These are phyloP conservation scores for Macaca mulatta DNA, from an alignment of 2,113 vertebrate genomes.

Conservation along the genomic window DNA sequence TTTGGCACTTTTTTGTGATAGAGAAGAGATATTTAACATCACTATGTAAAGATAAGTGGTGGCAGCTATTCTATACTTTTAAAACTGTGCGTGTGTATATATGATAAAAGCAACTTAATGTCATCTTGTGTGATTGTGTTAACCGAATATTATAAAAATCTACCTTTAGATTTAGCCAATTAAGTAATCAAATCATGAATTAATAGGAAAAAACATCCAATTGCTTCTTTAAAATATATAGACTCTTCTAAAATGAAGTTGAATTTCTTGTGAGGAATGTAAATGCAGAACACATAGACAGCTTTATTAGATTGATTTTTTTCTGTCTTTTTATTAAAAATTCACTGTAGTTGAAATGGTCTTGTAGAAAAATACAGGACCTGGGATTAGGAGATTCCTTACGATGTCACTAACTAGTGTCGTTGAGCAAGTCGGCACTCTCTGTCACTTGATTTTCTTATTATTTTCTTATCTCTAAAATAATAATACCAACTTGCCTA, in stretches of 20 bases:
- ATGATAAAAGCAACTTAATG: neutral
- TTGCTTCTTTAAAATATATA: neutral
- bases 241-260: neutral
- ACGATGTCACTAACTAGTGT: neutral
- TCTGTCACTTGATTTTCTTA: neutral
- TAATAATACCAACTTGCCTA: neutral
- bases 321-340: neutral
- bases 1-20: neutral
- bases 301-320: neutral
- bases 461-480: neutral
- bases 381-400: neutral
- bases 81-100: neutral
- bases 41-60: neutral
- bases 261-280: neutral
- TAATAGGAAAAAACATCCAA: neutral
- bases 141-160: neutral
- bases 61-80: neutral
- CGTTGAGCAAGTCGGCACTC: neutral
- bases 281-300: neutral
- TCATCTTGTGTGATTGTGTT: slow-evolving; percentile 22
- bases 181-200: neutral
- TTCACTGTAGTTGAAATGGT: neutral
- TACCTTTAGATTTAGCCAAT: neutral
- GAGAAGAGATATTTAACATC: neutral
- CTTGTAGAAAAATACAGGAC: neutral